Conservation (phyloP, 2,888 invertebrate genomes). For the Cylindroiulus punctatus region DNA sequence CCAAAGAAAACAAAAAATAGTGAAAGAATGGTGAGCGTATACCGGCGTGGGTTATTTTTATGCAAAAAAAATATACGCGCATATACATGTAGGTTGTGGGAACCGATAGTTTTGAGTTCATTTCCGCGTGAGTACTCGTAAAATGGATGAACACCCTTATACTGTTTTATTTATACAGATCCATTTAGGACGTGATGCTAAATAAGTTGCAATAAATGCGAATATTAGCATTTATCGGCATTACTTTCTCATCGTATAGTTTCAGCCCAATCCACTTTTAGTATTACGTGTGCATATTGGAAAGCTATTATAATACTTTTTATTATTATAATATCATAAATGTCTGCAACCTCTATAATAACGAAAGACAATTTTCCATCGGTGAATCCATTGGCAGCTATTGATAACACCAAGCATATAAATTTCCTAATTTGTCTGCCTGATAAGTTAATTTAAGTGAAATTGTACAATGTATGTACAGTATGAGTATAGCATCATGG, state of each 20-base stretch:
- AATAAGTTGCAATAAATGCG: background rate
- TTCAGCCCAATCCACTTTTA: no score
- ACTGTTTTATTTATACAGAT: background rate
- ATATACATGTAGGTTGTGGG: conserved; percentile 5
- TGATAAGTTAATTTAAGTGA: no score
- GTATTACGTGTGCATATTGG: no score
- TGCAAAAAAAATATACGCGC: background rate
- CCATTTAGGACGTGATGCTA: background rate
- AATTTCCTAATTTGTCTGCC: no score
- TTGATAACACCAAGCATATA: no score
- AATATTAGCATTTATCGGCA: background rate
- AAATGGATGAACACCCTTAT: background rate
- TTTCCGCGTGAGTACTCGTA: background rate
- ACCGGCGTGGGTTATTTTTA: conserved; percentile 32
- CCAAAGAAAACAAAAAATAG: conserved; percentile 26
- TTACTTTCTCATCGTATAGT: background rate
- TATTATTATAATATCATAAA: no score
- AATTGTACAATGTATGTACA: no score
- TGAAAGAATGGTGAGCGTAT: conserved; percentile 2
- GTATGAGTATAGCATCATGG: background rate
- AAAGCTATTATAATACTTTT: no score
- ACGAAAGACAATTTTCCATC: no score
- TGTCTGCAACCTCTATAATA: no score
- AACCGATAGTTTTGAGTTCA: conserved; percentile 35
- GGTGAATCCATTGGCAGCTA: no score